These are phyloP conservation scores for Trimorus sp. DNA, from an alignment of 2,888 invertebrate species.

Conservation along the genomic window DNA sequence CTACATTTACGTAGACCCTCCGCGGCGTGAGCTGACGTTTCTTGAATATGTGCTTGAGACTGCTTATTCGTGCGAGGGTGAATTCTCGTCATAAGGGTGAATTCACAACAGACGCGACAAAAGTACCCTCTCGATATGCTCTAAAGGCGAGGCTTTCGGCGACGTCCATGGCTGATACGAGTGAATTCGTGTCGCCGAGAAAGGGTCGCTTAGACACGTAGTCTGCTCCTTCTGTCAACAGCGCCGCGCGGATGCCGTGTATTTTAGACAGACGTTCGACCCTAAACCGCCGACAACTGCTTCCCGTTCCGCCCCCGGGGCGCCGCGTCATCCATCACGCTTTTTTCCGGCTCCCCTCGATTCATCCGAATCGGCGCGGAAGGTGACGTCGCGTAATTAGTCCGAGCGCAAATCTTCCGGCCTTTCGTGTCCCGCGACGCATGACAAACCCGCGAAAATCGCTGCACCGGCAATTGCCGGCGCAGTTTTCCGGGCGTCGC, in stretches of 20 bases:
- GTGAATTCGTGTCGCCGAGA: constrained; percentile 58
- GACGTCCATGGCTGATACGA: constrained; percentile 56
- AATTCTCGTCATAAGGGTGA: constrained; percentile 68
- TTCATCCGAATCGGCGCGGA: neutral
- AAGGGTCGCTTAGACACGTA: constrained; percentile 65
- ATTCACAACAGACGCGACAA: constrained; percentile 67
- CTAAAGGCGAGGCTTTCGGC: constrained; percentile 53
- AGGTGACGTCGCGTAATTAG: constrained; percentile 24
- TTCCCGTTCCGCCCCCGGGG: constrained; percentile 5
- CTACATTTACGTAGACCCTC: constrained; percentile 51
- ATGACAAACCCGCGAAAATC: constrained; percentile 14
- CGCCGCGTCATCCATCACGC: constrained; percentile 25
- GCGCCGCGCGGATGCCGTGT: constrained; percentile 31
- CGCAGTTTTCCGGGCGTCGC: constrained; percentile 13
- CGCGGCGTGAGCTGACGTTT: constrained; percentile 41
- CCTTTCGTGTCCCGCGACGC: neutral
- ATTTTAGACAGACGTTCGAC: constrained; percentile 49
- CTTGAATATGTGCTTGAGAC: constrained; percentile 65
- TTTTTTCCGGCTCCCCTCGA: constrained; percentile 17
- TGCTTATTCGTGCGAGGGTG: constrained; percentile 64
- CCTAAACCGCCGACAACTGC: constrained; percentile 44
- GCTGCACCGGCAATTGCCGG: constrained; percentile 1
- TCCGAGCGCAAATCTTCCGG: constrained; percentile 9
- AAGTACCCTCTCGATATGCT: constrained; percentile 64
- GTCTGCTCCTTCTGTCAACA: constrained; percentile 60